These are phyloP conservation scores for Diorhabda sublineata DNA, from an alignment of 1,140 invertebrate genomes.

Conservation along the genomic window DNA sequence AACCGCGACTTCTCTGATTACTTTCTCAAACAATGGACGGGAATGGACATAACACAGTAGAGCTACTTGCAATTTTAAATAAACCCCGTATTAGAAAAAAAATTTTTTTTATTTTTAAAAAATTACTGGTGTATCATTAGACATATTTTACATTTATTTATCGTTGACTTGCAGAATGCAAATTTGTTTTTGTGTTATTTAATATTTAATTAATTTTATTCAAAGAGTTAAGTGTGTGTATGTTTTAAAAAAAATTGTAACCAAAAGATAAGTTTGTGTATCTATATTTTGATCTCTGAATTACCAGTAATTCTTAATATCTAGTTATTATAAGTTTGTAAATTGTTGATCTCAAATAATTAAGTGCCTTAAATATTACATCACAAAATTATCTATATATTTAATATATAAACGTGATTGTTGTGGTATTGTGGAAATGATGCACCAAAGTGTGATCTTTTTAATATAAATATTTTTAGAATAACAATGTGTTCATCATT, in stretches of 20 bases:
- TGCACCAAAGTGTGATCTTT: constrained; percentile 7
- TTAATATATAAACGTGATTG: neutral
- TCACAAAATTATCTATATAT: constrained; percentile 6
- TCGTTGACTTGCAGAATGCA: constrained; percentile 15
- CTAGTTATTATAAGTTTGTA: neutral
- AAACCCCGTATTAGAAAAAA: too few species aligned
- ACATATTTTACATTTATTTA: constrained; percentile 4
- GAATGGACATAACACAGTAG: too few species aligned
- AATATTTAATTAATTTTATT: constrained; percentile 12
- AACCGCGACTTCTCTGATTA: too few species aligned
- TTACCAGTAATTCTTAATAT: constrained; percentile 5
- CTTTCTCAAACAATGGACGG: too few species aligned
- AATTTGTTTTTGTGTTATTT: constrained; percentile 21
- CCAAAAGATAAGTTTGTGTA: constrained; percentile 11
- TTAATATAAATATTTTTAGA: neutral
- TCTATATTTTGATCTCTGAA: constrained; percentile 1
- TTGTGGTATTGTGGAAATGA: neutral
- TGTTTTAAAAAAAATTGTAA: constrained; percentile 9
- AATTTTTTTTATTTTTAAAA: too few species aligned
- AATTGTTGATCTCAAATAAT: constrained; percentile 6
- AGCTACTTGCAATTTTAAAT: too few species aligned
- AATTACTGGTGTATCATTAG: neutral
- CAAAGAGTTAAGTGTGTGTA: constrained; percentile 12
- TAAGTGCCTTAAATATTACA: neutral
- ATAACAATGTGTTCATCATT: too few species aligned